Conservation (phyloP, 1,140 invertebrate genomes). For the Drosophila neocordata region DNA sequence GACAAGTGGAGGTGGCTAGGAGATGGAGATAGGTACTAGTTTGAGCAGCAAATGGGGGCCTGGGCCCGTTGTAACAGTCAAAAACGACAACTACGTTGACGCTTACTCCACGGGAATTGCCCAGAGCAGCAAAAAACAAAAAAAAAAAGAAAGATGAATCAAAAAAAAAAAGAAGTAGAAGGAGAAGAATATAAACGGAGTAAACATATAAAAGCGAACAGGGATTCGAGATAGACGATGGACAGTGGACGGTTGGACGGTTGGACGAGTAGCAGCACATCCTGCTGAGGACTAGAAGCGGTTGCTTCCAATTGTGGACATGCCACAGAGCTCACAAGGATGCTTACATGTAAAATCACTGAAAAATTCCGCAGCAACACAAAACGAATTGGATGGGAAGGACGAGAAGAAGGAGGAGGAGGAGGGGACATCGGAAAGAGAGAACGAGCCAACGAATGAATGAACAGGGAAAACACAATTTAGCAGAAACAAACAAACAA, state of each 20-base stretch:
- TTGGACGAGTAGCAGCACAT: constrained; percentile 20
- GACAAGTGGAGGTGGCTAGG: constrained; percentile 41
- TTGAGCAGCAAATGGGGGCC: background rate
- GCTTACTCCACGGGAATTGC: constrained; percentile 68
- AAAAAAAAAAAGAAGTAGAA: constrained; percentile 10
- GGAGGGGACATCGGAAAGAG: background rate
- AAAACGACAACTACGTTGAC: constrained; percentile 76
- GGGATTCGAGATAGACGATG: constrained; percentile 44
- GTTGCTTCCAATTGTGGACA: constrained; percentile 75
- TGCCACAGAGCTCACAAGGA: constrained; percentile 75
- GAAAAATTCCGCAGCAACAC: constrained; percentile 64
- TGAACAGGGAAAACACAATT: constrained; percentile 81
- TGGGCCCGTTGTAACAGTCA: constrained; percentile 61
- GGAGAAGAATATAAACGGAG: constrained; percentile 38
- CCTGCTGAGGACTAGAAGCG: constrained; percentile 36
- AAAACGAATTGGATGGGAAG: background rate
- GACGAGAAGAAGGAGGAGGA: background rate
- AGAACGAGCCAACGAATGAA: constrained; percentile 60
- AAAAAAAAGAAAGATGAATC: background rate
- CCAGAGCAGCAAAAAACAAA: constrained; percentile 26
- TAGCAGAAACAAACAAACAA: constrained; percentile 75
- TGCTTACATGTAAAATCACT: constrained; percentile 80
- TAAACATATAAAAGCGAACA: constrained; percentile 60
- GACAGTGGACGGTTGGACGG: background rate
- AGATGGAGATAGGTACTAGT: constrained; percentile 24